Conservation (phyloP, 2,113 vertebrate species). For the Melospiza melodia region DNA sequence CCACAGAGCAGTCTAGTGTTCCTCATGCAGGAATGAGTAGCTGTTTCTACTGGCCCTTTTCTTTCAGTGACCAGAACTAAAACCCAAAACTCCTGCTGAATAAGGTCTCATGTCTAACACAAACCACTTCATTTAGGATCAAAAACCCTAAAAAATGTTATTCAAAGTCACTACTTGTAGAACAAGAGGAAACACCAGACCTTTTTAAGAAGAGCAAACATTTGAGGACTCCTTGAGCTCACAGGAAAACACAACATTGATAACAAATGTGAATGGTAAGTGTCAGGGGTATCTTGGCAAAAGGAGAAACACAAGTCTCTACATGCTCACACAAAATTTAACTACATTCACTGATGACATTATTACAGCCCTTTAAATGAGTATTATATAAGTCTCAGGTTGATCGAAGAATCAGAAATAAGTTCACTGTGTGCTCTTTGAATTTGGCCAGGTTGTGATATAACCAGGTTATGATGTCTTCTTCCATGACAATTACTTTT, state of each 20-base stretch:
- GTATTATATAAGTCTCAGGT: too few species aligned
- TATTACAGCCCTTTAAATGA: neutral
- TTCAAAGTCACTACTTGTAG: neutral
- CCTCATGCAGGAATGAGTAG: neutral
- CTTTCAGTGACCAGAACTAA: neutral
- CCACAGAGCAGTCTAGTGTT: neutral
- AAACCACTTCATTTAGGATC: neutral
- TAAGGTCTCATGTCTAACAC: neutral
- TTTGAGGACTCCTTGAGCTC: neutral
- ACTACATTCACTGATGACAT: neutral
- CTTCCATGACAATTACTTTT: neutral
- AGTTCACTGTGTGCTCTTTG: neutral
- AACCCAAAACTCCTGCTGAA: neutral
- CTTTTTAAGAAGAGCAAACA: neutral
- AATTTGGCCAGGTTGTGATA: neutral
- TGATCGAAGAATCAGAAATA: neutral
- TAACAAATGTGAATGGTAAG: neutral
- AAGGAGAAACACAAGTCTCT: neutral
- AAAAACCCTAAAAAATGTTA: neutral
- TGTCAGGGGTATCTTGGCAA: neutral
- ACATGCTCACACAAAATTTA: neutral
- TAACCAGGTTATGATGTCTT: neutral
- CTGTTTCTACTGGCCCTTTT: neutral
- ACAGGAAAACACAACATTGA: neutral
- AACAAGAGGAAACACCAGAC: neutral